Percentiles rank a stretch among this genome's conserved stretches.
Evolutionary conservation across 1,140 invertebrate species (phyloP).

Genomic region (Drosophila rufa): DNA sequence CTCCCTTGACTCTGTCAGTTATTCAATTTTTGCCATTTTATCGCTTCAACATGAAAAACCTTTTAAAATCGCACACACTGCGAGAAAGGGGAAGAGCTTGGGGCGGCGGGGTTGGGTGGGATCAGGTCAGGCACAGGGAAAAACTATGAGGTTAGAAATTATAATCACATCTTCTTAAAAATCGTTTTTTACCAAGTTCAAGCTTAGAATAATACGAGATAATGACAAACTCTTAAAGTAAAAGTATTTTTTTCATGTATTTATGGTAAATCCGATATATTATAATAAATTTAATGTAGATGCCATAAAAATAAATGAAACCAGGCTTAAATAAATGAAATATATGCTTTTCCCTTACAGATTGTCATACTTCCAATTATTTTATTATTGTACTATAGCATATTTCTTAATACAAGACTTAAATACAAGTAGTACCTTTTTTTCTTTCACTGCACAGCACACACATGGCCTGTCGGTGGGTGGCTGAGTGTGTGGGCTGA

Average conservation of each 20-base stretch:
- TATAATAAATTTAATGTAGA: too few relatives aligned
- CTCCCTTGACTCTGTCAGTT: constrained; percentile 56
- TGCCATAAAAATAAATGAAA: not conserved
- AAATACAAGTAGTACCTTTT: not conserved
- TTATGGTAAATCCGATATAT: too few relatives aligned
- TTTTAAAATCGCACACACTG: constrained; percentile 68
- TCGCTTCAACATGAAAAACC: constrained; percentile 73
- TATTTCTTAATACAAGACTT: too few relatives aligned
- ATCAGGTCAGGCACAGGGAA: not conserved
- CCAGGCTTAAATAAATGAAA: not conserved
- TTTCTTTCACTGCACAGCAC: not conserved
- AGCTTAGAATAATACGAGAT: not conserved
- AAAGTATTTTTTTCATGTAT: too few relatives aligned
- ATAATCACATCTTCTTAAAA: too few relatives aligned
- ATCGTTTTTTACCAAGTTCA: not conserved
- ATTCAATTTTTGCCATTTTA: constrained; percentile 79
- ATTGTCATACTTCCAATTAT: too few relatives aligned
- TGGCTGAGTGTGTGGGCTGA: constrained; percentile 56
- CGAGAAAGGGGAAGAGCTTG: not conserved
- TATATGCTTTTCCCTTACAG: not conserved
- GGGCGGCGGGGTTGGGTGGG: not conserved
- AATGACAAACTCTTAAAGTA: not conserved
- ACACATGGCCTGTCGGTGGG: constrained; percentile 36
- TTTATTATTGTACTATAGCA: too few relatives aligned
- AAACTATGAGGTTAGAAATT: not conserved